These are phyloP conservation scores for Atherix ibis DNA, from an alignment of 2,888 invertebrate genomes.

Conservation along the genomic window DNA sequence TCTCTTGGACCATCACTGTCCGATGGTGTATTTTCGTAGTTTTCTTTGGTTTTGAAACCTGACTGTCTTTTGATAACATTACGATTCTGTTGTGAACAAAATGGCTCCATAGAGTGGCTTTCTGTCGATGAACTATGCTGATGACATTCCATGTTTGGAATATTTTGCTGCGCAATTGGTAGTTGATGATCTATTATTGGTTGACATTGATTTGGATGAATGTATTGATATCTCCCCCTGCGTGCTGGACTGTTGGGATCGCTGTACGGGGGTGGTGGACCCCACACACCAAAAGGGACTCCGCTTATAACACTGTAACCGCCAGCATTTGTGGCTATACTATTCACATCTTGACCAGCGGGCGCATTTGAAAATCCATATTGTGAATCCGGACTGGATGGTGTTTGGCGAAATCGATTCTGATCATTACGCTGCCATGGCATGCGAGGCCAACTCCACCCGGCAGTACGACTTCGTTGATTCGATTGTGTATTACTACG, in stretches of 20 bases:
- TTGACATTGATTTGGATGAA: slow-evolving; percentile 17
- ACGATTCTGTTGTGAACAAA: slow-evolving; percentile 15
- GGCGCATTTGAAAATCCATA: slow-evolving; percentile 51
- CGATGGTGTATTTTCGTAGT: slow-evolving; percentile 39
- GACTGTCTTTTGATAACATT: slow-evolving; percentile 25
- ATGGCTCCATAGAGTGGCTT: slow-evolving; percentile 17
- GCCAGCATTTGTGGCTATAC: slow-evolving; percentile 19
- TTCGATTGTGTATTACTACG: slow-evolving; percentile 21
- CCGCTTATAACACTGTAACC: slow-evolving; percentile 43
- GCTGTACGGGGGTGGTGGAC: slow-evolving; percentile 78
- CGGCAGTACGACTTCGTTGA: slow-evolving; percentile 23
- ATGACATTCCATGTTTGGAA: slow-evolving; percentile 15
- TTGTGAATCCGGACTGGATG: slow-evolving; percentile 63
- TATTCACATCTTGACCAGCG: slow-evolving; percentile 16
- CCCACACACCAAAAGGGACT: slow-evolving; percentile 55
- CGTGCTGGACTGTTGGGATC: slow-evolving; percentile 58
- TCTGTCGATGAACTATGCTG: slow-evolving; percentile 16
- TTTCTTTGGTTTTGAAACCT: slow-evolving; percentile 31
- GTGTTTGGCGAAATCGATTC: slow-evolving; percentile 40
- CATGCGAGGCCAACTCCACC: slow-evolving; percentile 56
- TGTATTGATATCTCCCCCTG: slow-evolving; percentile 32
- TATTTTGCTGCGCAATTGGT: slow-evolving; percentile 12
- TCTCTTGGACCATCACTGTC: slow-evolving; percentile 33
- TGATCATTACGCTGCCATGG: slow-evolving; percentile 49
- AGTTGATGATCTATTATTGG: slow-evolving; percentile 16